Conservation (phyloP, 2,113 vertebrate genomes). For the Chamaetylas fuelleborni region DNA sequence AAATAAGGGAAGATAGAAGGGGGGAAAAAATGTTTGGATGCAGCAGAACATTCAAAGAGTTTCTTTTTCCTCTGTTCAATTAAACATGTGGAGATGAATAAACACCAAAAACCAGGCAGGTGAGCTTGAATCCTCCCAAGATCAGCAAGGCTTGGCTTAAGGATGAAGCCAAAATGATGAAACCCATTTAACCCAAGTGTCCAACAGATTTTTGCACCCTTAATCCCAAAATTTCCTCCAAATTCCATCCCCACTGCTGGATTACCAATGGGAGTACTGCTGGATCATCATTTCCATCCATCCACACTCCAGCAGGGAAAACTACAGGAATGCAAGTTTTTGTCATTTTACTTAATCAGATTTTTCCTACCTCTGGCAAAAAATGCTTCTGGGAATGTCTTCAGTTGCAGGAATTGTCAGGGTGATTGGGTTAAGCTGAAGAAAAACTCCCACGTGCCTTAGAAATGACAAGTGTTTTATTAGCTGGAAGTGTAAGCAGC, state of each 20-base stretch:
- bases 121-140: not conserved
- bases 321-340: not conserved
- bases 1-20: slow-evolving; percentile 9
- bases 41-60: not conserved
- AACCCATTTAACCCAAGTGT: not conserved
- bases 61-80: not conserved
- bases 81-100: not conserved
- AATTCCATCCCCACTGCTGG: not conserved
- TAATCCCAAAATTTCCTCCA: not conserved
- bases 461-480: slow-evolving; percentile 49
- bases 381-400: slow-evolving; percentile 34
- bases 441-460: slow-evolving; percentile 29
- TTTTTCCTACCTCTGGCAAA: slow-evolving; percentile 10
- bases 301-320: not conserved
- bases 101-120: not conserved
- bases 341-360: not conserved
- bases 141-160: not conserved
- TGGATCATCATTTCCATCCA: not conserved
- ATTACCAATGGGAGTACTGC: not conserved
- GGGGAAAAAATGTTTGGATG: accelerated
- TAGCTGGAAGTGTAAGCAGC: slow-evolving; percentile 38
- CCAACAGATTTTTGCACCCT: not conserved
- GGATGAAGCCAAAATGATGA: not conserved
- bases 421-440: slow-evolving; percentile 52
- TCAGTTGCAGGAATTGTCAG: not conserved